These are phyloP conservation scores for Trogon surrucura DNA, from an alignment of 2,113 vertebrate genomes.

Conservation along the genomic window DNA sequence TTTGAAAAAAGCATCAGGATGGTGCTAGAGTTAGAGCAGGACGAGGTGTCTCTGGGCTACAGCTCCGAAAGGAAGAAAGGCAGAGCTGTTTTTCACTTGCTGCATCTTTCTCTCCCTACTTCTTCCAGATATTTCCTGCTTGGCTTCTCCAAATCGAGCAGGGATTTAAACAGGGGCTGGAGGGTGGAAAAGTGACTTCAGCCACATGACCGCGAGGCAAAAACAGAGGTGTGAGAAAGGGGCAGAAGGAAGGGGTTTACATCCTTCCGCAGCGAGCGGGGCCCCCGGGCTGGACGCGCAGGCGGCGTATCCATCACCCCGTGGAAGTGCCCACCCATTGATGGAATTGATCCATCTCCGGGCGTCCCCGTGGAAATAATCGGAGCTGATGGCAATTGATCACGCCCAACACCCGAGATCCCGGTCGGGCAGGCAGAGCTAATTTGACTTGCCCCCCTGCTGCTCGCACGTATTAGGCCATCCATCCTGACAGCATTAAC, in stretches of 20 bases:
- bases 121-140: not conserved
- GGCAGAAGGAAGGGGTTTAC: not conserved
- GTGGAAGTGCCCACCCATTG: constrained; percentile 54
- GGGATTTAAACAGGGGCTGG: not conserved
- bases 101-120: not conserved
- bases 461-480: constrained; percentile 37
- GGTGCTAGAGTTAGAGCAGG: not conserved
- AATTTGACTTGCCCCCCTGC: constrained; percentile 57
- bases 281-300: not conserved
- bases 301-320: constrained; percentile 59
- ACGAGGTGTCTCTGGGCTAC: not conserved
- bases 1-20: not conserved
- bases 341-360: constrained; percentile 66
- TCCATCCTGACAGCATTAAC: constrained; percentile 63
- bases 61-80: not conserved
- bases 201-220: rapidly evolving
- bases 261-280: not conserved
- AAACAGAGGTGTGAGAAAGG: not conserved
- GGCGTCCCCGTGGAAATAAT: constrained; percentile 69
- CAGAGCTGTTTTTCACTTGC: not conserved
- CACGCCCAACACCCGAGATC: constrained; percentile 47
- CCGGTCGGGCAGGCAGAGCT: constrained; percentile 31
- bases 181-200: not conserved
- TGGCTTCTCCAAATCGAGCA: not conserved
- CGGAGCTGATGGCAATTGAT: constrained; percentile 73